A percentile compares a stretch with the other conserved stretches of the same genome.
Evolutionary conservation across 1,140 invertebrate species (phyloP).

Genomic region (Antheraea pernyi): DNA sequence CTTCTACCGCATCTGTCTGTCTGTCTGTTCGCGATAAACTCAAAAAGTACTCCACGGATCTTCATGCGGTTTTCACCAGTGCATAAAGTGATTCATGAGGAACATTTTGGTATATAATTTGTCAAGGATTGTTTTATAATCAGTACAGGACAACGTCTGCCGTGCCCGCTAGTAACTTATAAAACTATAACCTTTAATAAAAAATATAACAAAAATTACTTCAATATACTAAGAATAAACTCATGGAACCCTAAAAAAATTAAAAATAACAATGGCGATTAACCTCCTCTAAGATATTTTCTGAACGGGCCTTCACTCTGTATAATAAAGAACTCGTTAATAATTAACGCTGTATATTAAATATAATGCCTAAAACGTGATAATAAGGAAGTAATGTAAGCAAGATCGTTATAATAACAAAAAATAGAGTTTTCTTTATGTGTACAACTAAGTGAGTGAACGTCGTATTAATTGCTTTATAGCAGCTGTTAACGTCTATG

Average conservation of each 20-base stretch:
- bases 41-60: too few relatives aligned
- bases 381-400: slow-evolving; percentile 69
- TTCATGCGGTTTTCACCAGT: too few relatives aligned
- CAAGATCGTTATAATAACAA: slow-evolving; percentile 60
- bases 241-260: slow-evolving; percentile 37
- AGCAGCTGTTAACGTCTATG: slow-evolving; percentile 47
- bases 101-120: too few relatives aligned
- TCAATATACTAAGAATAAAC: neutral
- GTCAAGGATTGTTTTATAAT: too few relatives aligned
- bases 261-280: slow-evolving; percentile 59
- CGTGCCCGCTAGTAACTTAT: too few relatives aligned
- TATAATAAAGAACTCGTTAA: slow-evolving; percentile 56
- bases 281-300: slow-evolving; percentile 56
- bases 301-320: slow-evolving; percentile 47
- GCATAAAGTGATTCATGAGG: too few relatives aligned
- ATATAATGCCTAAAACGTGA: slow-evolving; percentile 61
- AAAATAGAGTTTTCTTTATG: slow-evolving; percentile 64
- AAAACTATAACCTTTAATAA: too few relatives aligned
- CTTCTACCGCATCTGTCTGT: too few relatives aligned
- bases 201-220: too few relatives aligned
- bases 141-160: too few relatives aligned
- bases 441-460: slow-evolving; percentile 61
- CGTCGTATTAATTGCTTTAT: slow-evolving; percentile 57
- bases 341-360: slow-evolving; percentile 70
- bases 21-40: too few relatives aligned